These are phyloP conservation scores for Lethrus apterus DNA, from an alignment of 1,140 invertebrate genomes.

Conservation along the genomic window DNA sequence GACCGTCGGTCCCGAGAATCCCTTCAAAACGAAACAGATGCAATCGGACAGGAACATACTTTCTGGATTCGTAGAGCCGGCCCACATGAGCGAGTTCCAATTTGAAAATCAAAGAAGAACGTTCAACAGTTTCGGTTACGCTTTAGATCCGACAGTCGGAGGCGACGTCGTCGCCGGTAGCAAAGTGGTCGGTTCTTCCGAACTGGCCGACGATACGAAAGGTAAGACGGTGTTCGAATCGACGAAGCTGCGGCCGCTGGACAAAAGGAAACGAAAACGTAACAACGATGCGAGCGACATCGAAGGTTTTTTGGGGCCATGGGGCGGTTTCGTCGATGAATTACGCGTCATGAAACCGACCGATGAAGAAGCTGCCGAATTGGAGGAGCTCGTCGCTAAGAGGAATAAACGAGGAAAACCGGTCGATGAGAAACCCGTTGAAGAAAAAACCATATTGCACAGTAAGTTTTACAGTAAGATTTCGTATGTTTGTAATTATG, in stretches of 20 bases:
- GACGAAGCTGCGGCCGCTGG: constrained; percentile 60
- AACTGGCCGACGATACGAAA: constrained; percentile 50
- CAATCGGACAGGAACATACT: constrained; percentile 83
- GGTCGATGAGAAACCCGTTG: constrained; percentile 83
- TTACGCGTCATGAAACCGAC: constrained; percentile 77
- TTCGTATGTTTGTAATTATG: constrained; percentile 6
- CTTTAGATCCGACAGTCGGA: constrained; percentile 86
- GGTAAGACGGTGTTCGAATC: constrained; percentile 84
- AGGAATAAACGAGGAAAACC: constrained; percentile 76
- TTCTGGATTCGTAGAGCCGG: constrained; percentile 90
- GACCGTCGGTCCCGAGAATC: constrained; percentile 82
- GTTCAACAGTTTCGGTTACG: constrained; percentile 93
- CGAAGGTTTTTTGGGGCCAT: constrained; percentile 93
- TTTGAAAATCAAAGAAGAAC: constrained; percentile 97
- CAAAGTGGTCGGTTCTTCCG: constrained; percentile 60
- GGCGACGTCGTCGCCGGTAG: constrained; percentile 51
- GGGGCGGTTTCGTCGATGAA: constrained; percentile 93
- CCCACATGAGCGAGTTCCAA: constrained; percentile 93
- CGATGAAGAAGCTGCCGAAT: constrained; percentile 82
- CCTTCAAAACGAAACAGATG: constrained; percentile 84
- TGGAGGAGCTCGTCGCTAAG: constrained; percentile 94
- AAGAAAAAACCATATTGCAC: constrained; percentile 93
- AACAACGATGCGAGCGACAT: constrained; percentile 91
- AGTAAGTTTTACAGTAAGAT: constrained; percentile 53
- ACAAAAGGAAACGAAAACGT: constrained; percentile 84